Evolutionary conservation across 2,888 invertebrate genomes (phyloP), one percentile per base, ranked within the genome.

Genomic region (Tethea ocularis): DNA sequence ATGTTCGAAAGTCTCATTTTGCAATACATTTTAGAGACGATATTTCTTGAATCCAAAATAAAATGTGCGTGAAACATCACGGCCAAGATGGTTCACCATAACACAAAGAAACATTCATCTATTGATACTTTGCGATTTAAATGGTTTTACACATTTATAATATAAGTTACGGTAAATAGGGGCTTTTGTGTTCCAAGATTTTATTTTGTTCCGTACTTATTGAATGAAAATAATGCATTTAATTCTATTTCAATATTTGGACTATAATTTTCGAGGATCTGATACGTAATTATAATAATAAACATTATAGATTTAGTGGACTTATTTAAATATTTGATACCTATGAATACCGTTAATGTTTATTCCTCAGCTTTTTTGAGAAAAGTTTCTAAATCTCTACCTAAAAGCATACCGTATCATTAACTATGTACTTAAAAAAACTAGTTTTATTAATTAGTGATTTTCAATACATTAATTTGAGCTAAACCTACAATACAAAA

Each of bases 61-160:
- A 91, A 91, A 91, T 86, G 88, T 89, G 91, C 91, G 91, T 91
- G 90, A 89, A 88, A 84, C 86, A 88, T 88, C 86, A 91, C 89
- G 88, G 88, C 92, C 91, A 91, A 88, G 85, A 88, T 87, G 93
- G 93, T 92, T 91, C 90, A 91, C 93, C 93, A 87, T 81, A 80
- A 83, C 78, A 92, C 91, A 92, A 91, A 84, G 89, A 78, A 89
- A 89, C 87, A 88, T 89, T 86, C 86, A 81, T 87, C 91, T 88
- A 90, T 92, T 92, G 91, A 92, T 88, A 87, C 83, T 86, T 82
- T 80, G 82, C 87, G 85, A 89, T 91, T 91, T 92, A 92, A 92
- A 92, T 90, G 91, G 91, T 91, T 92, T 92, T 93, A 93, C 91
- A 92, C 92, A 92, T 93, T 91, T 91, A 92, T 92, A 91, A 88